phyloP scores from a whole-genome alignment of 2,797 vertebrate genomes.

The Coccyzus lansbergi region DNA sequence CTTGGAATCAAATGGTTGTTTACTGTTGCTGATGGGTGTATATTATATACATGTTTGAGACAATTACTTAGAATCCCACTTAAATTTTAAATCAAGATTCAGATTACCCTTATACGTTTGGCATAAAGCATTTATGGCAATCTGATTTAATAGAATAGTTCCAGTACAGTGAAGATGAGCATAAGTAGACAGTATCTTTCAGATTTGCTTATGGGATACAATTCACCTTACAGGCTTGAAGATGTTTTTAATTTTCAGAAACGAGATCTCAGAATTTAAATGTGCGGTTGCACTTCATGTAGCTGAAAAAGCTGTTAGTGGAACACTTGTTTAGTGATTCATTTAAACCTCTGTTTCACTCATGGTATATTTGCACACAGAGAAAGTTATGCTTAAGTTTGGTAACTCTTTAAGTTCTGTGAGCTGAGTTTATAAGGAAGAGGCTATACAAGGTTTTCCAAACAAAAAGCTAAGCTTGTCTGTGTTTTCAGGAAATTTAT shows the following conservation, averaged over 20 bases:
- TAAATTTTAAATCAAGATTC: background rate
- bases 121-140: background rate
- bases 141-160: constrained; percentile 1
- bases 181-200: background rate
- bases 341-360: constrained; percentile 32
- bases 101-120: background rate
- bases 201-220: background rate
- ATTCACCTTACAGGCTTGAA: background rate
- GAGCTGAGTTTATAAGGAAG: background rate
- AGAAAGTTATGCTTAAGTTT: constrained; percentile 34
- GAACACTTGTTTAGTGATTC: constrained; percentile 35
- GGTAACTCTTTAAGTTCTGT: background rate
- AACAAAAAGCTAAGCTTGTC: background rate
- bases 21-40: background rate
- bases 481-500: background rate
- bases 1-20: background rate
- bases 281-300: constrained; percentile 18
- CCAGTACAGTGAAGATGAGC: background rate
- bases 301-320: constrained; percentile 26
- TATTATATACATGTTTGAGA: background rate
- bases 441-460: constrained; percentile 8
- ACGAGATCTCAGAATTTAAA: constrained; percentile 42
- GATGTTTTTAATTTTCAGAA: constrained; percentile 47
- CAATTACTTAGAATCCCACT: background rate
- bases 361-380: background rate